Conservation (phyloP, 2,797 vertebrate genomes). For the Ibycter americanus region DNA sequence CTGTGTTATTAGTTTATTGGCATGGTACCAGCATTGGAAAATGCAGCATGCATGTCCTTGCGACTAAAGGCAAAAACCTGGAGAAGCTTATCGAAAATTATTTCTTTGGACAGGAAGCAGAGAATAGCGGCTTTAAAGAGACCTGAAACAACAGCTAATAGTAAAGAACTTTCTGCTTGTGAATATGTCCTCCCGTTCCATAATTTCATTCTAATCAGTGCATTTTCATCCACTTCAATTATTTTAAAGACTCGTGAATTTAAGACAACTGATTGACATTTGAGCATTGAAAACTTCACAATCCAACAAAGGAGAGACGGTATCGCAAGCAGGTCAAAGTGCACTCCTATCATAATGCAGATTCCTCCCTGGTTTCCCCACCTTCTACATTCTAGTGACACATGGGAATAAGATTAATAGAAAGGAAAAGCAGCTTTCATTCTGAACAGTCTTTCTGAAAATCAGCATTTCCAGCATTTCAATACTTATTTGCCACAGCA, state of each 20-base stretch:
- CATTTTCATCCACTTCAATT: not conserved
- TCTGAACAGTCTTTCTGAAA: slow-evolving; percentile 57
- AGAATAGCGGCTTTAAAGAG: not conserved
- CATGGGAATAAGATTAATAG: slow-evolving; percentile 51
- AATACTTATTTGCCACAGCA: slow-evolving; percentile 61
- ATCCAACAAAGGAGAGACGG: not conserved
- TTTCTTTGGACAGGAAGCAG: slow-evolving; percentile 20
- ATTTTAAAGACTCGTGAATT: not conserved
- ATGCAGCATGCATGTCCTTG: slow-evolving; percentile 45
- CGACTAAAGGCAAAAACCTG: slow-evolving; percentile 32
- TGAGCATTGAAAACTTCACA: not conserved
- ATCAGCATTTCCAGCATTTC: slow-evolving; percentile 62
- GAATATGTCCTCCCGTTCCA: not conserved
- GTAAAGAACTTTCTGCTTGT: not conserved
- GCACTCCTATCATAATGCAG: slow-evolving; percentile 4
- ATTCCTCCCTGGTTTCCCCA: not conserved
- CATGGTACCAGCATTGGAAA: slow-evolving; percentile 27
- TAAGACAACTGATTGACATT: slow-evolving; percentile 10
- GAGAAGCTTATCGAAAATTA: slow-evolving; percentile 33
- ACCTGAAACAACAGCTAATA: not conserved
- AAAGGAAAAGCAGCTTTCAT: slow-evolving; percentile 51
- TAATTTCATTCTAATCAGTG: not conserved
- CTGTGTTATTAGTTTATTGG: slow-evolving; percentile 63
- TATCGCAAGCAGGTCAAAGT: slow-evolving; percentile 34
- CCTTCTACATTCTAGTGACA: slow-evolving; percentile 31